Base-by-base conservation (phyloP, 2,113 vertebrate species). In the Kobus ellipsiprymnus region DNA sequence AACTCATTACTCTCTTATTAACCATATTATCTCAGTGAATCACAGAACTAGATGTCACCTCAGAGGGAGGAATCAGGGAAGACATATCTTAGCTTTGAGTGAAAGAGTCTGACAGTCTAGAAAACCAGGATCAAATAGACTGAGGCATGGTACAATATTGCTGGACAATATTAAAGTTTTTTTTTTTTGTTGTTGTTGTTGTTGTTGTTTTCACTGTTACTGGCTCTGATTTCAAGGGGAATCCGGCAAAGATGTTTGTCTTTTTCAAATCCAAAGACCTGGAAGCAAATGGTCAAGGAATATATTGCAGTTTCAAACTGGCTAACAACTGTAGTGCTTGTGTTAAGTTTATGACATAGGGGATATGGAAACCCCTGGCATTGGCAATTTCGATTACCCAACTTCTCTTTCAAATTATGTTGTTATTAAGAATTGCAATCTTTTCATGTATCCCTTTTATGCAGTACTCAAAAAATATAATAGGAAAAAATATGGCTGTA, bases 71-170 rank as follows among this genome's bases (percentile, higher is more conserved):
- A 50, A 81, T 25, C 2, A 44, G 1, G 7, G 36, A 52, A 59
- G 33, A 74, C 1, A 1, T 14, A 13, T 64, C 44, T 8, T 15
- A 55, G 33, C 50, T 23, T 48, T 23, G 17, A 44, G n/a, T 5
- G 27, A 27, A 77, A 50, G 17, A 29, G 15, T 4, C 21, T 55
- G 80, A 52, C 7, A 59, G 54, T 29, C 54, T 57, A 17, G 15
- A 44, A 54, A 36, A 55, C 44, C 14, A 57, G 36, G 14, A 59
- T 57, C 8, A n/a, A 85, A 44, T 8, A n/a, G 81, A 83, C n/a
- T 23, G 29, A 4, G 21, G 2, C 6, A 27, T 14, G 13, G 10
- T 33, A 13, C 0, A 36, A 7, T 14, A 7, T 14, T 36, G 11
- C 57, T 40, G 23, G 55, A 19, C 11, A 13, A 14, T 16, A 59